Percentiles rank a stretch among this genome's conserved stretches.
These are phyloP conservation scores for Acridotheres tristis DNA, from an alignment of 2,797 vertebrate genomes.

Conservation along the genomic window DNA sequence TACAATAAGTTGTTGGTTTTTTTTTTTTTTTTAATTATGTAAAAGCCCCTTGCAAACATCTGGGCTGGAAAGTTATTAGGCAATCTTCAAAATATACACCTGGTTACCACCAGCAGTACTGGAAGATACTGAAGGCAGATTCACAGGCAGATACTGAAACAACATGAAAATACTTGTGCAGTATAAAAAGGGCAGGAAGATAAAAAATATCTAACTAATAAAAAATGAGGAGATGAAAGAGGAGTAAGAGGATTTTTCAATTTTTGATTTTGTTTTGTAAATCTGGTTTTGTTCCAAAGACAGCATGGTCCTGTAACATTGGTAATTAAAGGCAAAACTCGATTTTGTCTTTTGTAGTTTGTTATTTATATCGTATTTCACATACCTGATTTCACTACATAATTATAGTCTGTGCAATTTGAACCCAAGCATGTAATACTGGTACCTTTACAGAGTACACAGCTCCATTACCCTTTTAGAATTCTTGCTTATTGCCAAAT, in stretches of 20 bases:
- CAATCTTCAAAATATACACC: background rate
- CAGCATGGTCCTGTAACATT: background rate
- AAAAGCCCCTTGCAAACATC: background rate
- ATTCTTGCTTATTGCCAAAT: background rate
- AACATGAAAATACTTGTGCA: background rate
- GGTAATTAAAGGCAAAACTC: background rate
- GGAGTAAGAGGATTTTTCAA: background rate
- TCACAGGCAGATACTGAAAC: background rate
- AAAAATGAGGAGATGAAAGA: background rate
- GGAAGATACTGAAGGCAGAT: background rate
- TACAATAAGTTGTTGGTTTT: background rate
- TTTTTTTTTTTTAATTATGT: background rate
- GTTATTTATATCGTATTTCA: background rate
- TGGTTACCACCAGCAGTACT: background rate
- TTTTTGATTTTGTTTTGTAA: background rate
- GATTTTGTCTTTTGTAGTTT: background rate
- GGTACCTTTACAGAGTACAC: background rate
- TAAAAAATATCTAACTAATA: background rate
- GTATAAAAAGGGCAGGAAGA: background rate
- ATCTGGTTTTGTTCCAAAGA: background rate
- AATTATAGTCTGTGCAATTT: background rate
- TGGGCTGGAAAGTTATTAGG: background rate
- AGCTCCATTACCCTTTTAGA: background rate
- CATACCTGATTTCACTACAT: background rate
- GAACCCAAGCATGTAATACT: background rate